phyloP scores from a whole-genome alignment of 2,113 vertebrate genomes.

The Orycteropus afer region DNA sequence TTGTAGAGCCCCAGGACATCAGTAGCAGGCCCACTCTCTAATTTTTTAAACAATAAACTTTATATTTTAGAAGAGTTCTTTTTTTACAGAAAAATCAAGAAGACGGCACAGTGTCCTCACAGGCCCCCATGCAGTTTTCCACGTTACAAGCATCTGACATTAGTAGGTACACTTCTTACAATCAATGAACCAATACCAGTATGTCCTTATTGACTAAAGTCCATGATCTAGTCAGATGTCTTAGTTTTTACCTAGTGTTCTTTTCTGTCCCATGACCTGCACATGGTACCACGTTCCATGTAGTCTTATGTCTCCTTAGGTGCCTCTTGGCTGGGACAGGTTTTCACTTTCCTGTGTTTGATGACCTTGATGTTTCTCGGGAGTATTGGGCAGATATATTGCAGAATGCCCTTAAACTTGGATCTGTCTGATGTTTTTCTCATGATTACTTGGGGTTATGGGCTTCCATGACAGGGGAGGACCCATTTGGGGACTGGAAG shows the following conservation, averaged over 20 bases:
- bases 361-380: background rate
- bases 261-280: background rate
- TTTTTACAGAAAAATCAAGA: background rate
- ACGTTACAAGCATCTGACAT: background rate
- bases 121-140: background rate
- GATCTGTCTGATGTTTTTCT: background rate
- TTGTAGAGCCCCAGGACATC: background rate
- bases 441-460: background rate
- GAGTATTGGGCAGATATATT: background rate
- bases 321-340: background rate
- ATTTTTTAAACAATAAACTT: background rate
- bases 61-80: background rate
- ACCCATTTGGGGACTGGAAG: background rate
- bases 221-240: background rate
- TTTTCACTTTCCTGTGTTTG: background rate
- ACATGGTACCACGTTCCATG: background rate
- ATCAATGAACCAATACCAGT: background rate
- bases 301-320: background rate
- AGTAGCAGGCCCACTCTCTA: background rate
- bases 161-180: background rate
- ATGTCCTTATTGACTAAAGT: background rate
- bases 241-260: background rate
- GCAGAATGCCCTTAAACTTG: background rate
- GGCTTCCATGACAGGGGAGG: background rate
- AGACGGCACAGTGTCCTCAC: background rate